Base-by-base conservation (phyloP, 2,113 vertebrate species). In the Maylandia zebra region DNA sequence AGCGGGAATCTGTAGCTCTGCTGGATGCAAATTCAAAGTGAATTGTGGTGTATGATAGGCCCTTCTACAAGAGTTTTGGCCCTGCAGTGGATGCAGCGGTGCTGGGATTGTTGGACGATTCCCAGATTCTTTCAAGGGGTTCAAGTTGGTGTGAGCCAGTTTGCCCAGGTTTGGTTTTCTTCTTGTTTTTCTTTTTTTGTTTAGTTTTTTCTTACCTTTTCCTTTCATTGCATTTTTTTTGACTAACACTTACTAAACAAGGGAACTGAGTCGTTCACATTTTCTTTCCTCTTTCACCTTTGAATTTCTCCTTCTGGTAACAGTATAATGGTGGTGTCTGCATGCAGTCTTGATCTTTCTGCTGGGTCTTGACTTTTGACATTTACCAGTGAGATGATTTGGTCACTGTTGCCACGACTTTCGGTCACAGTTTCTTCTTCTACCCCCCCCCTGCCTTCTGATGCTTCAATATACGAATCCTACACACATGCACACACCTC, bases 141-240 rank as follows among this genome's bases (percentile, higher is more conserved):
- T 94, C 80, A 86, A 78, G 95, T 95, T 95, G 96, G 96, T 96
- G 96, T 96, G 95, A 96, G 96, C 94, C 94, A 94, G 93, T 95
- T 96, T 96, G 95, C 93, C 91, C 57, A 64, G 86, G 81, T 93
- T 94, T 93, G 61, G 82, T 89, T 86, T 83, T 41, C 30, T 86
- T 38, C 61, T 38, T 69, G 34, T 79, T 90, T 86, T 79, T 90
- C 3, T 45, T 3, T 66, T 27, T 9, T 4, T 3, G 4, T 38
- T 71, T 43, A 0, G 8, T 56, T 48, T 83, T 69, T 69, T 69
- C 4, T 69, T 64, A 56, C 24, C 53, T 48, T 53, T 64, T 56
- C 17, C 30, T 79, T 52, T 76, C 24, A 50, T 12, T 64, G 22
- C 24, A 83, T 34, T 36, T 83, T 8, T 69, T 69, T 71, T 57